Evolutionary conservation across 2,888 invertebrate species (phyloP).

Genomic region (Tipula lateralis): DNA sequence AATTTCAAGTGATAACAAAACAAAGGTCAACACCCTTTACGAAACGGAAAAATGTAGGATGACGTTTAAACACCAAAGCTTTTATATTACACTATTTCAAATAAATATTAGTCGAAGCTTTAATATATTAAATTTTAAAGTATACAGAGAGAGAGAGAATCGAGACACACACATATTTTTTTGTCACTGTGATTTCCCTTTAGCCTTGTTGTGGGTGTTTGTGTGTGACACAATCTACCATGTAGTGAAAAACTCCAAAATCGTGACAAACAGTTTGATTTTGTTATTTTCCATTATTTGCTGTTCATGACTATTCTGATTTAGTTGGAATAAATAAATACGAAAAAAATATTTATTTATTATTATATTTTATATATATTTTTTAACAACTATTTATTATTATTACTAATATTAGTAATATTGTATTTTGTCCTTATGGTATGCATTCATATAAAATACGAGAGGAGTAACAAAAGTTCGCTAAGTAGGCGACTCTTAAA

Average conservation of each 20-base stretch:
- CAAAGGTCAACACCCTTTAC: too few species aligned
- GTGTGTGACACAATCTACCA: background rate
- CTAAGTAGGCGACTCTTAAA: too few species aligned
- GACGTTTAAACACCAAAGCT: background rate
- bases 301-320: slow-evolving; percentile 29
- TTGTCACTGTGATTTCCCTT: background rate
- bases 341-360: background rate
- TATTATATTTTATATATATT: slow-evolving; percentile 28
- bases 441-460: background rate
- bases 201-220: background rate
- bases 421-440: background rate
- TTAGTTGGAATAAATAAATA: slow-evolving; percentile 29
- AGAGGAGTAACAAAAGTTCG: too few species aligned
- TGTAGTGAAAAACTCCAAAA: slow-evolving; percentile 26
- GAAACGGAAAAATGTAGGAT: background rate
- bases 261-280: slow-evolving; percentile 28
- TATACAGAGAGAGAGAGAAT: background rate
- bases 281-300: slow-evolving; percentile 30
- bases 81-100: background rate
- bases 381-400: slow-evolving; percentile 12
- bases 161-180: background rate
- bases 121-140: background rate
- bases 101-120: background rate
- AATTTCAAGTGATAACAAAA: too few species aligned
- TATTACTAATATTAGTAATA: background rate